Evolutionary conservation across 2,888 invertebrate species (phyloP).

Genomic region (Latrodectus hesperus): DNA sequence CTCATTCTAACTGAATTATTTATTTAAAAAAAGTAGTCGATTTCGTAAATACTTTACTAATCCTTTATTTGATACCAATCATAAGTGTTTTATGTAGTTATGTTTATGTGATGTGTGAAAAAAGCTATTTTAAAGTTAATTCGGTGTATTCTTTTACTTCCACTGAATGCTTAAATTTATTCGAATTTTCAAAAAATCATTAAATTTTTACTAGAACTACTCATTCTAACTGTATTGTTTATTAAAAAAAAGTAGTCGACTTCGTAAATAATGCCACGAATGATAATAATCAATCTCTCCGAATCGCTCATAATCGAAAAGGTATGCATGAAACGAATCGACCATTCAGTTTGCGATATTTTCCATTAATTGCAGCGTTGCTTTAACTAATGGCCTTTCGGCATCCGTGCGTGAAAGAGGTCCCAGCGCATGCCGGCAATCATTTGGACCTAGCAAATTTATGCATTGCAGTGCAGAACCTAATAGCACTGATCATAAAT

Average conservation of each 20-base stretch:
- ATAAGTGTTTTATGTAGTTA: too few species aligned
- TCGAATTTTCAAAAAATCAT: too few species aligned
- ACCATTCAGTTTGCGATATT: slow-evolving; percentile 56
- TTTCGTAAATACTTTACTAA: background rate
- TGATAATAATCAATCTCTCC: background rate
- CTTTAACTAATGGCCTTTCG: slow-evolving; percentile 61
- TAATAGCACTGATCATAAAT: slow-evolving; percentile 62
- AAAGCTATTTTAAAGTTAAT: too few species aligned
- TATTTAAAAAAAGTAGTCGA: background rate
- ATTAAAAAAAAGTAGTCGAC: background rate
- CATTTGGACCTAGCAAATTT: slow-evolving; percentile 59
- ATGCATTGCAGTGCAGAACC: slow-evolving; percentile 59
- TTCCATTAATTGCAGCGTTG: slow-evolving; percentile 61
- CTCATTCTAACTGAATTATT: too few species aligned
- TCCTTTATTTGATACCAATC: too few species aligned
- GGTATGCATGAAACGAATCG: slow-evolving; percentile 15
- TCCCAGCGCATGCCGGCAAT: slow-evolving; percentile 14
- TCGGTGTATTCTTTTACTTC: too few species aligned
- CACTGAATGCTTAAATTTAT: too few species aligned
- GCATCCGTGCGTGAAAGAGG: slow-evolving; percentile 52
- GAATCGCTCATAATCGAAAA: slow-evolving; percentile 12
- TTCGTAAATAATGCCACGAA: background rate
- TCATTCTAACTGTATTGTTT: too few species aligned
- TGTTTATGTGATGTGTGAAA: too few species aligned
- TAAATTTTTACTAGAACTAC: too few species aligned